Base-by-base conservation (phyloP, 2,888 invertebrate species). In the Craniophora ligustri region DNA sequence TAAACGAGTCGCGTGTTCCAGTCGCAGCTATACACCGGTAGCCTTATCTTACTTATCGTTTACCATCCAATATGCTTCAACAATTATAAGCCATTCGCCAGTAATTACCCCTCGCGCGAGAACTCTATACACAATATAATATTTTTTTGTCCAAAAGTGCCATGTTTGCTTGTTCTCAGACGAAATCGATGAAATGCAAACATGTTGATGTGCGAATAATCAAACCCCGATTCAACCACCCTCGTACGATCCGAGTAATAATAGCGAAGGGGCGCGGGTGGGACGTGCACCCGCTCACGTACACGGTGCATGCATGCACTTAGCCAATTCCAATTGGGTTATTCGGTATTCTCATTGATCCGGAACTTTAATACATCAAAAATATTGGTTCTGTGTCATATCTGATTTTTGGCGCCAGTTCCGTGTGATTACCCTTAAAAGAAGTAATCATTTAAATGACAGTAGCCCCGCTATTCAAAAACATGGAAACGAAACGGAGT, bases 151-250 rank as follows among this genome's bases (percentile, higher is more conserved):
- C 15, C 28, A 13, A 38, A 47, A 53, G 49, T 45, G 56, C 59
- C 66, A 57, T 62, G 55, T 64, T 49, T 72, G 68, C 74, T 72
- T 53, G 67, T 69, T 59, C 73, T 69, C 56, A 57, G 67, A 71
- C 71, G 79, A 84, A 90, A 92, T 92, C 91, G 91, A 92, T 90
- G 89, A 85, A 86, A 86, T 75, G 85, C 88, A 87, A 88, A 88
- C 88, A 90, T 85, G 87, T 89, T 89, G 87, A 91, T 91, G 87
- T 87, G 91, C 85, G 89, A 89, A 90, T 91, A 88, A 89, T 89
- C 86, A 86, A 86, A 84, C 83, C 84, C 84, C 83, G 82, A 84
- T 82, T 80, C 85, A 81, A 85, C 87, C 90, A 88, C 86, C 84
- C 78, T 74, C 72, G 63, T 58, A 36, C 78, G 76, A 70, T 76